A percentile compares a stretch with the other conserved stretches of the same genome.
Conservation (phyloP, 2,113 vertebrate genomes). For the Nothocercus nigrocapillus region DNA sequence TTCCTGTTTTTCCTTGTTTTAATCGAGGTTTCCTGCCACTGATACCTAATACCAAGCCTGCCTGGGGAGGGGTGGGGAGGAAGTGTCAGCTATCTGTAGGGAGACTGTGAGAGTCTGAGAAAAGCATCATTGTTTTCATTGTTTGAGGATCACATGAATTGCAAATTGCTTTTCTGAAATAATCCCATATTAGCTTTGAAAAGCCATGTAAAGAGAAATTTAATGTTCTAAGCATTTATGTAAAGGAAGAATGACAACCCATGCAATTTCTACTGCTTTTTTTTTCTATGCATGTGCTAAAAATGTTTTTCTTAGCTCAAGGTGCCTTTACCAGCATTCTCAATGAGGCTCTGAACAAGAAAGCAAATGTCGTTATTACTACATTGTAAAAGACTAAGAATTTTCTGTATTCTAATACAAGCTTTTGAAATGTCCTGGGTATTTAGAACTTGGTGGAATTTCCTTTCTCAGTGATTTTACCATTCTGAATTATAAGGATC, state of each 20-base stretch:
- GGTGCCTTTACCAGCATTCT: not conserved
- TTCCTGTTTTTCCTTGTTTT: not conserved
- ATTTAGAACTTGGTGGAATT: not conserved
- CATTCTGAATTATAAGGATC: not conserved
- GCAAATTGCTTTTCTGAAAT: not conserved
- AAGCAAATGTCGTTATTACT: not conserved
- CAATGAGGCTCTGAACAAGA: not conserved
- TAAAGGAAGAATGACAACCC: not conserved
- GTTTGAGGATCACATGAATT: not conserved
- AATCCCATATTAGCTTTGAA: not conserved
- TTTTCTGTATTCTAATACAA: not conserved
- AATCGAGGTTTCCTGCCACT: not conserved
- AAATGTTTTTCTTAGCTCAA: not conserved
- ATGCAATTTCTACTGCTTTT: not conserved
- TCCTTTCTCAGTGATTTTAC: not conserved
- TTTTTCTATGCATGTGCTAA: rapidly evolving
- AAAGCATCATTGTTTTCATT: not conserved
- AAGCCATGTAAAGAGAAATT: not conserved
- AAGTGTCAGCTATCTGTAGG: not conserved
- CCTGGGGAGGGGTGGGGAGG: too few relatives aligned
- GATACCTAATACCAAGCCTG: not conserved
- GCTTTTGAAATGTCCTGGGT: not conserved
- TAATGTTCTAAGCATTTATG: not conserved
- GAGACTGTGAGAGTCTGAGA: not conserved
- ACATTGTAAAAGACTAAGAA: not conserved